Conservation (phyloP, 64 coral and sea anemone species). For the Pachyseris speciosa region DNA sequence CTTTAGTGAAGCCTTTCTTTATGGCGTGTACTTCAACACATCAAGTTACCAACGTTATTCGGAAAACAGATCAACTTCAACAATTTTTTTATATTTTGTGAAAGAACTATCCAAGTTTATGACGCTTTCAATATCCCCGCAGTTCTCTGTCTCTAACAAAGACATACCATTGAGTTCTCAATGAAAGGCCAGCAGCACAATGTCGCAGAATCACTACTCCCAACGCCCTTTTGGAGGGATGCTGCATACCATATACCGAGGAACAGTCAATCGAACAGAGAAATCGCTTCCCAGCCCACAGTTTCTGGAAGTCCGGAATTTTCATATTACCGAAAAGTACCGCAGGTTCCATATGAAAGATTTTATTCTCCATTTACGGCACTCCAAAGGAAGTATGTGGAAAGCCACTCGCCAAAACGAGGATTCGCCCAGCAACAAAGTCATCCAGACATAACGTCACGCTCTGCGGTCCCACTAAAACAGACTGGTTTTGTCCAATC, state of each 20-base stretch:
- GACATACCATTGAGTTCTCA: not conserved
- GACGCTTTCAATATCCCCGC: no score
- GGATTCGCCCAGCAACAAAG: not conserved
- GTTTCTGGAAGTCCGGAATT: not conserved
- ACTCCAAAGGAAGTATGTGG: not conserved
- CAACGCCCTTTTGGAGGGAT: not conserved
- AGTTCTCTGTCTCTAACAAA: no score
- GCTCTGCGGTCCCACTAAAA: no score
- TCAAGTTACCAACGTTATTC: no score
- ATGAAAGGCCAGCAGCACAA: not conserved
- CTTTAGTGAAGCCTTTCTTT: no score
- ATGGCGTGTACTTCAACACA: no score
- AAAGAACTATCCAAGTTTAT: no score
- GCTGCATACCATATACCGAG: not conserved
- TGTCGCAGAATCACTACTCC: no score
- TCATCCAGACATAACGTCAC: not conserved
- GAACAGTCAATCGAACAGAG: not conserved
- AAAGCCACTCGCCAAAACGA: not conserved
- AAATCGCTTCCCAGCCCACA: not conserved
- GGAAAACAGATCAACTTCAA: no score
- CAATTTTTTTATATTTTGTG: no score
- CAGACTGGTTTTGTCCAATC: not conserved
- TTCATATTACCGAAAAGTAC: not conserved
- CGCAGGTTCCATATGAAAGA: not conserved
- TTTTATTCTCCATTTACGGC: no score